A percentile compares a stretch with the other conserved stretches of the same genome.
These are phyloP conservation scores for Mesitornis unicolor DNA, from an alignment of 2,113 vertebrate species.

Conservation along the genomic window DNA sequence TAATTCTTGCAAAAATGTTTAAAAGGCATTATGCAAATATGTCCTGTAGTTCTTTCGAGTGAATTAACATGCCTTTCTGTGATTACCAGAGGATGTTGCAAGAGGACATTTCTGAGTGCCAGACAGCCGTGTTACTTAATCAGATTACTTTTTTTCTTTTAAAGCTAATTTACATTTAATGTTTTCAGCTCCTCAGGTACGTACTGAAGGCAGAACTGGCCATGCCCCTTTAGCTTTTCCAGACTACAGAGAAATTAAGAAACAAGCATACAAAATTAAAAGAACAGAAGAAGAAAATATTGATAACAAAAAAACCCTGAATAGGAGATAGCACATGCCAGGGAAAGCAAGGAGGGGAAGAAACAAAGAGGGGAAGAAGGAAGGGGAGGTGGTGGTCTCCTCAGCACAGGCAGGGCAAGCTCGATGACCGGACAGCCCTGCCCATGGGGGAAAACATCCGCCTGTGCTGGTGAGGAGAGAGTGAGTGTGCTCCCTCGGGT, in stretches of 20 bases:
- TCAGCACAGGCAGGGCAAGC: fast-evolving
- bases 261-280: not conserved
- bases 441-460: no score
- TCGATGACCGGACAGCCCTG: not conserved
- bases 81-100: not conserved
- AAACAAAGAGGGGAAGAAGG: not conserved
- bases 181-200: not conserved
- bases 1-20: not conserved
- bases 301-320: not conserved
- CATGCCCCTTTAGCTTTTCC: not conserved
- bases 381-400: not conserved
- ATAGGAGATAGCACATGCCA: fast-evolving
- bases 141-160: slow-evolving; percentile 25
- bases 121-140: slow-evolving; percentile 8
- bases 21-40: not conserved
- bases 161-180: slow-evolving; percentile 43
- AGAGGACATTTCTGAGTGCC: slow-evolving; percentile 4
- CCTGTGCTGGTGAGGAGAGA: fast-evolving
- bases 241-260: not conserved
- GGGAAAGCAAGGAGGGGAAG: not conserved
- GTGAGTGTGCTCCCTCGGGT: not conserved
- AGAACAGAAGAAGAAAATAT: not conserved
- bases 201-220: not conserved
- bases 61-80: not conserved
- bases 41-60: not conserved